A percentile compares a stretch with the other conserved stretches of the same genome.
Conservation (phyloP, 1,140 invertebrate genomes). For the Tyrophagus putrescentiae region DNA sequence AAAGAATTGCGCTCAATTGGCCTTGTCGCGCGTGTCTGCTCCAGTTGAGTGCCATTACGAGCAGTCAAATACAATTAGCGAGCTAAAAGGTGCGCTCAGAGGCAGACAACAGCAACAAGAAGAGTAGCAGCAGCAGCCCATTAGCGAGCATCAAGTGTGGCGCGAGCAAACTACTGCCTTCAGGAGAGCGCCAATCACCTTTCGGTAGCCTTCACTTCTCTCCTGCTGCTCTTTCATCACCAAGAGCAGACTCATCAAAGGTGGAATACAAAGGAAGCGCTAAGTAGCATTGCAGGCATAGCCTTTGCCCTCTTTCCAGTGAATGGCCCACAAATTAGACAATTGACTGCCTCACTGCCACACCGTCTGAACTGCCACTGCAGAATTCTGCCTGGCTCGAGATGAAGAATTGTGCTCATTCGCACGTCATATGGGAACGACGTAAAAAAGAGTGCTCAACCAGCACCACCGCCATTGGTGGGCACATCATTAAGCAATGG, state of each 20-base stretch:
- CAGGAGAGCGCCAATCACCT: not conserved
- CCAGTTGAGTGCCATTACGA: constrained; percentile 5
- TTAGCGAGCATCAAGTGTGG: not conserved
- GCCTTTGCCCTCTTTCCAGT: not conserved
- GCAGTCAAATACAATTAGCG: not conserved
- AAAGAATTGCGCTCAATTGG: not conserved
- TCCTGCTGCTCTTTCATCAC: constrained; percentile 14
- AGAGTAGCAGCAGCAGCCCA: not conserved
- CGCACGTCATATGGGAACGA: too few species aligned
- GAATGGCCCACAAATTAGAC: constrained; percentile 10
- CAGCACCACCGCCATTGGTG: too few species aligned
- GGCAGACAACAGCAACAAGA: not conserved
- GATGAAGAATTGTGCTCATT: too few species aligned
- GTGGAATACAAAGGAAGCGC: constrained; percentile 5
- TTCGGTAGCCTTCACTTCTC: not conserved
- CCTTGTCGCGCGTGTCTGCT: not conserved
- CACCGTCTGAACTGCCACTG: not conserved
- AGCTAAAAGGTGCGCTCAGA: constrained; percentile 1
- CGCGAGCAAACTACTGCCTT: not conserved
- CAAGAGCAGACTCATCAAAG: not conserved
- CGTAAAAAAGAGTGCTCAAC: too few species aligned
- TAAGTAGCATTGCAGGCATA: constrained; percentile 9
- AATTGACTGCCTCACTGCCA: not conserved
- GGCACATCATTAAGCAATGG: too few species aligned
- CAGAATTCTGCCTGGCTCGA: too few species aligned